phyloP scores from a whole-genome alignment of 37 sponge, comb jelly and placozoan species.

The Beroe ovata region DNA sequence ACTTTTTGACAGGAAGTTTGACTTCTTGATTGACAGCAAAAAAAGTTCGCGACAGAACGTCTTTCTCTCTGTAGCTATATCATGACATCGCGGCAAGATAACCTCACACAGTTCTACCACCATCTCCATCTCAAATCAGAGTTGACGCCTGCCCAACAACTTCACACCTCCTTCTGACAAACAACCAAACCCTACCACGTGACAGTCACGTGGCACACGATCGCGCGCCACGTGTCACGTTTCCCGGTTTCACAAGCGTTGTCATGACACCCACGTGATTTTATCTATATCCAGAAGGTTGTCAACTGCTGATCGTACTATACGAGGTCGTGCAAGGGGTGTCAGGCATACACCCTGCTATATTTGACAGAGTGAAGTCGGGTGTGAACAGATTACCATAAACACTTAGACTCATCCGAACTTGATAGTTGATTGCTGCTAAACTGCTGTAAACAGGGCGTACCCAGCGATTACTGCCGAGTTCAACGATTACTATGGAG shows the following conservation, averaged over 20 bases:
- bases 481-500: no score
- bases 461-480: not conserved
- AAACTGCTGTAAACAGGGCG: not conserved
- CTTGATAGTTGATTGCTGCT: no score
- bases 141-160: not conserved
- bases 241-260: not conserved
- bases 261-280: not conserved
- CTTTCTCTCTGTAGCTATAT: not conserved
- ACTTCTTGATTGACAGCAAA: no score
- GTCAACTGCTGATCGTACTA: not conserved
- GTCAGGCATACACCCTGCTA: no score
- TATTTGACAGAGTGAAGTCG: not conserved
- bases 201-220: not conserved
- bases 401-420: no score
- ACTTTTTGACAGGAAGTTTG: no score
- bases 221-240: not conserved
- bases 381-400: not conserved
- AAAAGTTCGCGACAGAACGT: no score
- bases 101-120: not conserved
- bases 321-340: no score
- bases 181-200: not conserved
- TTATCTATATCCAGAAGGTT: not conserved
- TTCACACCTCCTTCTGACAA: not conserved
- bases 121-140: not conserved
- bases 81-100: no score